These are phyloP conservation scores for Tokudaia muenninki DNA, from an alignment of 2,797 vertebrate genomes.

Conservation along the genomic window DNA sequence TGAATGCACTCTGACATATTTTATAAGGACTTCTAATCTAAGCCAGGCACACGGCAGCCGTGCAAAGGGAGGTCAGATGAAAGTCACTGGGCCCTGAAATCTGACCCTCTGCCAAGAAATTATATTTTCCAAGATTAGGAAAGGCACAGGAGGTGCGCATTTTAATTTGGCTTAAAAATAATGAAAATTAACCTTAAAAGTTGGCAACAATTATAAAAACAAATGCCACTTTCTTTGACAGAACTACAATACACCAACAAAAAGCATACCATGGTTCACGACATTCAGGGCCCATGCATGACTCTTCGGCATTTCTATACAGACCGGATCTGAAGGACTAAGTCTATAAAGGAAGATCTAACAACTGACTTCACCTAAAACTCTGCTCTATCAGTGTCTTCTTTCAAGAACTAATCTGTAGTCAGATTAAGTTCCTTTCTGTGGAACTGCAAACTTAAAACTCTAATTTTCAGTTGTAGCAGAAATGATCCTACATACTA, in stretches of 20 bases:
- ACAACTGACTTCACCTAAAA: conserved; percentile 1
- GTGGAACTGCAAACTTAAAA: conserved; percentile 30
- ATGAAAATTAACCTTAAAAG: conserved; percentile 71
- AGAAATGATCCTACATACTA: conserved; percentile 22
- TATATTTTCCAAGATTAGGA: conserved; percentile 54
- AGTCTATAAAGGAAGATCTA: conserved; percentile 47
- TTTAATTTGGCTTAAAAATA: conserved; percentile 72
- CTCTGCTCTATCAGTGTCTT: conserved; percentile 5
- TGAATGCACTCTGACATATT: conserved; percentile 4
- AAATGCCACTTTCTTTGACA: conserved; percentile 64
- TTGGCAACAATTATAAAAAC: conserved; percentile 67
- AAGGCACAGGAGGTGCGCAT: conserved; percentile 61
- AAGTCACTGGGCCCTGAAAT: conserved; percentile 10
- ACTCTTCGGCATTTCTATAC: not conserved
- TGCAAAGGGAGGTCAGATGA: conserved; percentile 45
- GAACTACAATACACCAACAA: conserved; percentile 15
- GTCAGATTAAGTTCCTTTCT: conserved; percentile 28
- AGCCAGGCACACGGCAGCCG: conserved; percentile 36
- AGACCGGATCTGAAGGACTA: conserved; percentile 55
- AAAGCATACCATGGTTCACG: not conserved
- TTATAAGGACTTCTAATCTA: conserved; percentile 20
- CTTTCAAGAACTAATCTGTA: conserved; percentile 49
- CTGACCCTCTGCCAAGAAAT: conserved; percentile 60
- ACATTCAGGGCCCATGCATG: not conserved
- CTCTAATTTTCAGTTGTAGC: conserved; percentile 20